Evolutionary conservation across 2,888 invertebrate genomes (phyloP).

Genomic region (Morpho helenor): DNA sequence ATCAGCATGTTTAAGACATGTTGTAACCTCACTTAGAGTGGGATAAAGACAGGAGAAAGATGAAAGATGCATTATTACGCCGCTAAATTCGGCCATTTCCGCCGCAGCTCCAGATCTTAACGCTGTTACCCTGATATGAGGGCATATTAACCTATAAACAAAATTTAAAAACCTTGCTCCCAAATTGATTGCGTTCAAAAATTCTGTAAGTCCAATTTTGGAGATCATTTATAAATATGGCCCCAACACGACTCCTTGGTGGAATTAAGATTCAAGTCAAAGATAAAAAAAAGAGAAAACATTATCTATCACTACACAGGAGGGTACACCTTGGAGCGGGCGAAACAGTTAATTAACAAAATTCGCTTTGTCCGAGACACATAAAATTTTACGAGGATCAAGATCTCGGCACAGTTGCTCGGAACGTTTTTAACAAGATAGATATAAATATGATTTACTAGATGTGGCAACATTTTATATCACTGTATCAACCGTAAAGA

Average conservation of each 20-base stretch:
- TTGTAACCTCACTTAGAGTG: too few relatives aligned
- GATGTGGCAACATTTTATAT: constrained; percentile 15
- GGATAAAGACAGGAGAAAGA: too few relatives aligned
- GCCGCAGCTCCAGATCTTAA: too few relatives aligned
- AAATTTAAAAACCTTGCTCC: constrained; percentile 6
- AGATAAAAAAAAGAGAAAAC: constrained; percentile 51
- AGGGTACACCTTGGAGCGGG: constrained; percentile 46
- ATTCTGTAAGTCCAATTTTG: constrained; percentile 16
- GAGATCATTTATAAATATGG: constrained; percentile 30
- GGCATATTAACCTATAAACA: constrained; percentile 1
- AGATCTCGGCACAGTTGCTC: constrained; percentile 58
- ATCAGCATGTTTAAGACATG: too few relatives aligned
- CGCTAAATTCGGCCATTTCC: too few relatives aligned
- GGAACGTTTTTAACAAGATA: constrained; percentile 35
- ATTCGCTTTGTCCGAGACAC: constrained; percentile 75
- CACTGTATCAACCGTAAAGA: too few relatives aligned
- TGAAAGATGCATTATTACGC: too few relatives aligned
- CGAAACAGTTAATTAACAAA: constrained; percentile 74
- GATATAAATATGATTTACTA: constrained; percentile 32
- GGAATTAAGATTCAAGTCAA: constrained; percentile 52
- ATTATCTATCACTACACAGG: constrained; percentile 66
- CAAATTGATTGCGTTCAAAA: constrained; percentile 10
- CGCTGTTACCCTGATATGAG: too few relatives aligned
- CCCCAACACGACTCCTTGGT: constrained; percentile 28
- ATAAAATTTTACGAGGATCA: constrained; percentile 78